Evolutionary conservation across 2,113 vertebrate genomes (phyloP).

Genomic region (Syngnathus typhle): DNA sequence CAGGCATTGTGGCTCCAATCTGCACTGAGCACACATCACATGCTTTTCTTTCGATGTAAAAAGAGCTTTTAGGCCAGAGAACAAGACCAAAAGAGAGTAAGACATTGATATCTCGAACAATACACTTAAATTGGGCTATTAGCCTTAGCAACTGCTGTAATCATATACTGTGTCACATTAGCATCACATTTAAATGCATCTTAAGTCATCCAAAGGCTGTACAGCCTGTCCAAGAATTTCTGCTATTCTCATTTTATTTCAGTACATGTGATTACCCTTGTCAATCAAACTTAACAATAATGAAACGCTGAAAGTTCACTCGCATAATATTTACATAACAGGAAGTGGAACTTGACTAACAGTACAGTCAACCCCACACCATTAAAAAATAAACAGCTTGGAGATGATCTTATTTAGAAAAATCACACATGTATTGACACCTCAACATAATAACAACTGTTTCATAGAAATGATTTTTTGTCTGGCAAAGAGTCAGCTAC

Average conservation of each 20-base stretch:
- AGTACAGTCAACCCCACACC: neutral
- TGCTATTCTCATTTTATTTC: slow-evolving; percentile 2
- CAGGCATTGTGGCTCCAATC: neutral
- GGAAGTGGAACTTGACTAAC: neutral
- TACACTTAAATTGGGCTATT: neutral
- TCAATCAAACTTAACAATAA: neutral
- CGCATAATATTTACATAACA: neutral
- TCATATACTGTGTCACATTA: slow-evolving; percentile 18
- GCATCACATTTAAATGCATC: slow-evolving; percentile 37
- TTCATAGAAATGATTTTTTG: too few species aligned
- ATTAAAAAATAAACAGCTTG: neutral
- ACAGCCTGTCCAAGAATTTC: slow-evolving; percentile 25
- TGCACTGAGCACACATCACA: neutral
- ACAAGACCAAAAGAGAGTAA: neutral
- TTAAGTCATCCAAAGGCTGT: slow-evolving; percentile 30
- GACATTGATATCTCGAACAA: neutral
- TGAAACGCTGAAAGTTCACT: neutral
- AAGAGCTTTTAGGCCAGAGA: neutral
- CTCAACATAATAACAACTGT: too few species aligned
- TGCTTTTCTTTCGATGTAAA: neutral
- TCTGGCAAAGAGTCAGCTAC: too few species aligned
- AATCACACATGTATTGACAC: too few species aligned
- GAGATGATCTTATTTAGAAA: too few species aligned
- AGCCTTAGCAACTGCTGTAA: slow-evolving; percentile 1
- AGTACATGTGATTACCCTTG: slow-evolving; percentile 24